A percentile compares a stretch with the other conserved stretches of the same genome.
These are phyloP conservation scores for Dorcus hopei DNA, from an alignment of 2,888 invertebrate genomes.

Conservation along the genomic window DNA sequence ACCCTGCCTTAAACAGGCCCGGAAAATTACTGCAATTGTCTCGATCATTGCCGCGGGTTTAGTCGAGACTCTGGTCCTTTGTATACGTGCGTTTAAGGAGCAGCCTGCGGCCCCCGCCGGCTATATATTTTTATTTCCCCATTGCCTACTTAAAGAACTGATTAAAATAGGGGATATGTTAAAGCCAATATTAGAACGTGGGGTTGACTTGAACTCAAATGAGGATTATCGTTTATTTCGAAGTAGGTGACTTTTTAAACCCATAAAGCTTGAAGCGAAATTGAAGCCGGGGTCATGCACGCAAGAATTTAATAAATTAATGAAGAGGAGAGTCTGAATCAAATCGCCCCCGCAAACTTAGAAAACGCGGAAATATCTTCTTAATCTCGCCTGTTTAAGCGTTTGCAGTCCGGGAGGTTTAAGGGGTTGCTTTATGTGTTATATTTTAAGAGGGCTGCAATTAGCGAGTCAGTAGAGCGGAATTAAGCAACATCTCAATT, in stretches of 20 bases:
- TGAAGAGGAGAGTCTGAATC: no score
- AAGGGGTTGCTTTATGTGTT: slow-evolving; percentile 45
- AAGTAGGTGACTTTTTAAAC: slow-evolving; percentile 17
- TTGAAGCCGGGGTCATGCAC: no score
- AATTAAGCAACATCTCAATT: slow-evolving; percentile 51
- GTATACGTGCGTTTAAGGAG: slow-evolving; percentile 27
- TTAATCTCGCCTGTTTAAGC: slow-evolving; percentile 28
- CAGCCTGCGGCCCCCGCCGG: slow-evolving; percentile 34
- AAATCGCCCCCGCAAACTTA: neutral
- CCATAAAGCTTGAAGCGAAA: slow-evolving; percentile 9
- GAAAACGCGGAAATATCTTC: slow-evolving; percentile 7
- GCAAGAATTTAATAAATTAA: no score
- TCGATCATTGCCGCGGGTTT: slow-evolving; percentile 47
- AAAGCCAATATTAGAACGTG: slow-evolving; percentile 44
- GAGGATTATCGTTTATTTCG: slow-evolving; percentile 18
- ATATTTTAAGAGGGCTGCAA: slow-evolving; percentile 47
- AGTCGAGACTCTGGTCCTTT: slow-evolving; percentile 26
- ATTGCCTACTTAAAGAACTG: slow-evolving; percentile 51
- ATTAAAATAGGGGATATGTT: slow-evolving; percentile 49
- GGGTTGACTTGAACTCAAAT: slow-evolving; percentile 25
- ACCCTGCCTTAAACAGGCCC: slow-evolving; percentile 37
- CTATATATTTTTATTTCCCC: slow-evolving; percentile 52
- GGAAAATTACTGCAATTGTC: slow-evolving; percentile 50
- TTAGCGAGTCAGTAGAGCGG: slow-evolving; percentile 50
- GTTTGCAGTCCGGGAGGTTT: slow-evolving; percentile 27